Evolutionary conservation across 2,113 vertebrate species (phyloP).

Genomic region (Equus quagga): DNA sequence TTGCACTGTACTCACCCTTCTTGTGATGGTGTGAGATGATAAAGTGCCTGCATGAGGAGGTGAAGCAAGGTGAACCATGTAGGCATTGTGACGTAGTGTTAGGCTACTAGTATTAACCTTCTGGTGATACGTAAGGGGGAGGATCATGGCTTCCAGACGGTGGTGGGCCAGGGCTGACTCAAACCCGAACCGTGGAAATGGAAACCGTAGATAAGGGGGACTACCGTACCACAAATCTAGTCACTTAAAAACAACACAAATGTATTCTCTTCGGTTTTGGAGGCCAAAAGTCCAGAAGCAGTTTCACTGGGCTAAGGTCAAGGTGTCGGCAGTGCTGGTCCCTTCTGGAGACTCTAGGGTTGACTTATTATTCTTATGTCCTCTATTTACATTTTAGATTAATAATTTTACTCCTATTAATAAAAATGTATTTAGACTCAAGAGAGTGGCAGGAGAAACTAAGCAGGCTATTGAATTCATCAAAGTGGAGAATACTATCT

Average conservation of each 20-base stretch:
- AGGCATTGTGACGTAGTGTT: too few relatives aligned
- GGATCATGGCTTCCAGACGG: too few relatives aligned
- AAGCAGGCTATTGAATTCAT: background rate
- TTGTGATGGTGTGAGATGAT: too few relatives aligned
- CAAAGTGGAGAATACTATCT: background rate
- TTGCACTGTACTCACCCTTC: too few relatives aligned
- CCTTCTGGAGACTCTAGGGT: background rate
- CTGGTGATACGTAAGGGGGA: too few relatives aligned
- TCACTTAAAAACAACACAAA: background rate
- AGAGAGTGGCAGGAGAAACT: background rate
- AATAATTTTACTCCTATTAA: background rate
- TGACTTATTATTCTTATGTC: background rate
- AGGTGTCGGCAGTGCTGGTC: background rate
- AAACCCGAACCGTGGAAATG: background rate
- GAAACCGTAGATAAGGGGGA: background rate
- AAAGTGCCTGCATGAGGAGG: too few relatives aligned
- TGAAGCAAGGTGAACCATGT: too few relatives aligned
- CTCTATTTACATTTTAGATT: background rate
- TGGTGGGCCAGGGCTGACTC: background rate
- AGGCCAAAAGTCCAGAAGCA: background rate
- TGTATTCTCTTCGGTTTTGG: background rate
- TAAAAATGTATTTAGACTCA: background rate
- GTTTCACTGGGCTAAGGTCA: background rate
- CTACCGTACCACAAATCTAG: background rate
- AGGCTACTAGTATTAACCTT: too few relatives aligned